Evolutionary conservation across 2,888 invertebrate genomes (phyloP).

Genomic region (Agriopis marginaria): DNA sequence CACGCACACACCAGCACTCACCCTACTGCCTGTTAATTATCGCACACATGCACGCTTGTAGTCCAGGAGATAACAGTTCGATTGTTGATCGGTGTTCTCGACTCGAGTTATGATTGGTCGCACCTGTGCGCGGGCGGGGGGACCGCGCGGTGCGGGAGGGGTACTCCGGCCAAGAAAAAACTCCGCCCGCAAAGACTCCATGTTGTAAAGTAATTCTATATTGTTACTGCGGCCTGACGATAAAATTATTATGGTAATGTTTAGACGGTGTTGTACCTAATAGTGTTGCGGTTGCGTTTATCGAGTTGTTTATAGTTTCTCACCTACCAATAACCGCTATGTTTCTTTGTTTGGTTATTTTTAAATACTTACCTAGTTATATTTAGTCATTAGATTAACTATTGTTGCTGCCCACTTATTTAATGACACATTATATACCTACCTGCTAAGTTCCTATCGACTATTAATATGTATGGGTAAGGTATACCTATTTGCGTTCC

Average conservation of each 20-base stretch:
- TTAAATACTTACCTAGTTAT: neutral
- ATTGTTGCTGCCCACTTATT: neutral
- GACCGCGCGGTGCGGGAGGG: slow-evolving; percentile 33
- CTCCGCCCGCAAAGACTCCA: slow-evolving; percentile 65
- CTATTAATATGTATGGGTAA: neutral
- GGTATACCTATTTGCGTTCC: neutral
- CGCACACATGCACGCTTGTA: slow-evolving; percentile 57
- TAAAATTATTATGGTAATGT: slow-evolving; percentile 53
- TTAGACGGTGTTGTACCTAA: slow-evolving; percentile 37
- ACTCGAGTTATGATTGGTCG: slow-evolving; percentile 68
- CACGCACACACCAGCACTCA: slow-evolving; percentile 61
- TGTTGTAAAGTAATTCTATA: slow-evolving; percentile 56
- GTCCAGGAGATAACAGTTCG: slow-evolving; percentile 60
- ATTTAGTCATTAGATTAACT: slow-evolving; percentile 6
- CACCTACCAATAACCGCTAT: slow-evolving; percentile 6
- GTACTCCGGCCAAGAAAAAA: slow-evolving; percentile 57
- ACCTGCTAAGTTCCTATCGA: neutral
- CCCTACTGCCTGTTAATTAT: slow-evolving; percentile 72
- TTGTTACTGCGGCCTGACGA: slow-evolving; percentile 55
- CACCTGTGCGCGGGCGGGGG: slow-evolving; percentile 66
- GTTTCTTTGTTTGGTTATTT: slow-evolving; percentile 14
- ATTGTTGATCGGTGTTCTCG: slow-evolving; percentile 57
- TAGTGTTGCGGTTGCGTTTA: slow-evolving; percentile 22
- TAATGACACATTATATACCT: neutral
- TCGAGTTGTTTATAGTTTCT: slow-evolving; percentile 21